Evolutionary conservation across 2,888 invertebrate genomes (phyloP).

Genomic region (Zygogramma bicolorata): DNA sequence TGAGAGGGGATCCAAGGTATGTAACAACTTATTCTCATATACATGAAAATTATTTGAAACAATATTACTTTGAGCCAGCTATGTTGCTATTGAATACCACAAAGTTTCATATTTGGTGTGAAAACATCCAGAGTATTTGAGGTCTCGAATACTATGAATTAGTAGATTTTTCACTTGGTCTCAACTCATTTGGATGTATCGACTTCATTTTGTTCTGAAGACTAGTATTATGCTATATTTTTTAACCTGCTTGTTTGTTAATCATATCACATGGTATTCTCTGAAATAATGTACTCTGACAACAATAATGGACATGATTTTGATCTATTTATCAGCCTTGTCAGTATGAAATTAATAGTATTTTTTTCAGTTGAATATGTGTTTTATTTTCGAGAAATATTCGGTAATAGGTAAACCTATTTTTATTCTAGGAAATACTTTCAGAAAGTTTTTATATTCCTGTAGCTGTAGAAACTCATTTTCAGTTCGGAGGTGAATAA

Average conservation of each 20-base stretch:
- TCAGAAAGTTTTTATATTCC: no score
- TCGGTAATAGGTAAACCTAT: no score
- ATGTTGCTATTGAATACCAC: constrained; percentile 62
- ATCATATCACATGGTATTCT: no score
- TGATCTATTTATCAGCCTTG: no score
- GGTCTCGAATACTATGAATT: neutral
- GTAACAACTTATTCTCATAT: constrained; percentile 60
- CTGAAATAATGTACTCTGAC: no score
- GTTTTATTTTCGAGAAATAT: no score
- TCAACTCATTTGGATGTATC: neutral
- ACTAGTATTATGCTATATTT: neutral
- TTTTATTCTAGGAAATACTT: no score
- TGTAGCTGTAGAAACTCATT: no score
- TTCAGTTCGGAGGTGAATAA: no score
- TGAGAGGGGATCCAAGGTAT: constrained; percentile 99
- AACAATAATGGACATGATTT: no score
- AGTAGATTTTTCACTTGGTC: constrained; percentile 19
- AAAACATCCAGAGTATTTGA: neutral
- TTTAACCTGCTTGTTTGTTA: neutral
- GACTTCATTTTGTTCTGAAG: constrained; percentile 22
- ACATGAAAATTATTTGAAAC: constrained; percentile 42
- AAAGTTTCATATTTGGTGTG: constrained; percentile 20
- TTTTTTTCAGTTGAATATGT: no score
- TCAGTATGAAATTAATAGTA: no score
- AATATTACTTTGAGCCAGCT: constrained; percentile 58